Evolutionary conservation across 1,140 invertebrate genomes (phyloP).

Genomic region (Mactra quadrangularis): DNA sequence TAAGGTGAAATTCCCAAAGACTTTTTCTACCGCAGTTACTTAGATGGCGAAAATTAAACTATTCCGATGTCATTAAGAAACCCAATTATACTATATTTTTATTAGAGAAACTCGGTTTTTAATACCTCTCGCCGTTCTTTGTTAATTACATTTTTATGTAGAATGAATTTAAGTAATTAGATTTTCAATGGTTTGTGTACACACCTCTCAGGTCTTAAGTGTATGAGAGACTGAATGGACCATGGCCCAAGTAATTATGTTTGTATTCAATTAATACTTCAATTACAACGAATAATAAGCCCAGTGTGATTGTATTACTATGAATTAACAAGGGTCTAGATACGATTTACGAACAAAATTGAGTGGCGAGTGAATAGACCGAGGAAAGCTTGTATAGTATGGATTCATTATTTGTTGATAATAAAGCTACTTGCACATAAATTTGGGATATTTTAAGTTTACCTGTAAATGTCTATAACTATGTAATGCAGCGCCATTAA

Average conservation of each 20-base stretch:
- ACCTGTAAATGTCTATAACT: no score
- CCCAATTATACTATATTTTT: constrained; percentile 34
- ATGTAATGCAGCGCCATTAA: no score
- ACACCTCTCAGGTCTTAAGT: constrained; percentile 11
- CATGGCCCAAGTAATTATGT: constrained; percentile 18
- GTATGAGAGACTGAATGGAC: background rate
- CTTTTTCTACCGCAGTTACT: no score
- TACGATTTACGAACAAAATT: no score
- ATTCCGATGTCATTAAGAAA: constrained; percentile 22
- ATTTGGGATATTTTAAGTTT: no score
- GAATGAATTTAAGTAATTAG: constrained; percentile 27
- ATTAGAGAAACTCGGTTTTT: constrained; percentile 25
- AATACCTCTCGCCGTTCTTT: constrained; percentile 1
- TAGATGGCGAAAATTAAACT: constrained; percentile 37
- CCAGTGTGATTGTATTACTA: no score
- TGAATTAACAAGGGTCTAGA: no score
- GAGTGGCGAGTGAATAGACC: no score
- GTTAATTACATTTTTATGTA: constrained; percentile 44
- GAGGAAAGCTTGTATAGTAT: no score
- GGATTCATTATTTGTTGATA: no score
- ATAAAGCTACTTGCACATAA: no score
- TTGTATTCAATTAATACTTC: constrained; percentile 34
- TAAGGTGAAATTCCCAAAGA: no score
- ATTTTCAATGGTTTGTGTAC: constrained; percentile 22
- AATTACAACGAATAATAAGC: constrained; percentile 6